These are phyloP conservation scores for Aeoliscus strigatus DNA, from an alignment of 2,797 vertebrate genomes.

Conservation along the genomic window DNA sequence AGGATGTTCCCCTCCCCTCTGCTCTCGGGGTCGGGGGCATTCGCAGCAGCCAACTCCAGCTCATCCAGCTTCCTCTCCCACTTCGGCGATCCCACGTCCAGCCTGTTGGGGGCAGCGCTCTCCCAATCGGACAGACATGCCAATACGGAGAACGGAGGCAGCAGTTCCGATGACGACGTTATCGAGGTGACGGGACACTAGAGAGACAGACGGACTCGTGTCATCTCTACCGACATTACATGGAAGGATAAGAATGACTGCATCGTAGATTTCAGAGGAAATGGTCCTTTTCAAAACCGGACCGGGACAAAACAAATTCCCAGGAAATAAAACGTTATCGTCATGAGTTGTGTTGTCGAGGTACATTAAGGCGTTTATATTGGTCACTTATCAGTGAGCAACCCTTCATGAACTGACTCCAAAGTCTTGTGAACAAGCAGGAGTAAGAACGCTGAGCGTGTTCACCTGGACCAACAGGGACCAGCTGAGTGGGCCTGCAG, in stretches of 20 bases:
- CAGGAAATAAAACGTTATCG: neutral
- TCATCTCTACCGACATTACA: too few species aligned
- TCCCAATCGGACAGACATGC: conserved; percentile 78
- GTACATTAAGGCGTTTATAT: conserved; percentile 3
- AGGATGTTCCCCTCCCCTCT: conserved; percentile 84
- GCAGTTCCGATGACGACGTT: conserved; percentile 96
- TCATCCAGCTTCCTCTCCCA: conserved; percentile 81
- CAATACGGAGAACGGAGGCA: conserved; percentile 84
- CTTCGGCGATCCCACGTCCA: conserved; percentile 80
- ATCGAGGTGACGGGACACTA: conserved; percentile 97
- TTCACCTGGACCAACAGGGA: conserved; percentile 47
- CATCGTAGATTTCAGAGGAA: neutral
- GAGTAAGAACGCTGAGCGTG: conserved; percentile 24
- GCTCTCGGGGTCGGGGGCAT: conserved; percentile 74
- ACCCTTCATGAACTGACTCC: too few species aligned
- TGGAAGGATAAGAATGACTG: too few species aligned
- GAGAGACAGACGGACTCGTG: conserved; percentile 20
- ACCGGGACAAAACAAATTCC: neutral
- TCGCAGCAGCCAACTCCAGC: conserved; percentile 57
- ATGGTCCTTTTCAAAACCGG: too few species aligned
- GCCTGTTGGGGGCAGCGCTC: conserved; percentile 77
- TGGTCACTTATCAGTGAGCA: neutral
- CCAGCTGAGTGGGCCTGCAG: conserved; percentile 43
- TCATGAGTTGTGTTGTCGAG: neutral
- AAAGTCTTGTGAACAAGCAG: too few species aligned